These are phyloP conservation scores for Aethes cnicana DNA, from an alignment of 2,888 invertebrate species.

Conservation along the genomic window DNA sequence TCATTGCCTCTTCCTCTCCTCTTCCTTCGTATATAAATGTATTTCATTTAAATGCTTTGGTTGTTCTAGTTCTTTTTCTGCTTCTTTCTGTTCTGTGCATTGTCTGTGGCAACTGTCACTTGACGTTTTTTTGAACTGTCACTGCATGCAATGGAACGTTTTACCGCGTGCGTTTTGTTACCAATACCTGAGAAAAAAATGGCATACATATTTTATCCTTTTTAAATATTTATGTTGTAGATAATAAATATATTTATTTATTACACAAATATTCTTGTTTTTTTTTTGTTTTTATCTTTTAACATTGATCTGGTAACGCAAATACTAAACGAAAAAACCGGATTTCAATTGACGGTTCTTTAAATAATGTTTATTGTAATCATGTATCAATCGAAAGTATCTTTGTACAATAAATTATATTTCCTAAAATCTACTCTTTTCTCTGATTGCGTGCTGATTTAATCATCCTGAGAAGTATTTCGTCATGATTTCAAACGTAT, in stretches of 20 bases:
- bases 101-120: no score
- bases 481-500: constrained; percentile 41
- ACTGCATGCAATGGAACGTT: constrained; percentile 14
- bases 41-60: no score
- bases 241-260: no score
- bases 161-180: constrained; percentile 13
- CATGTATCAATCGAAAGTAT: not conserved
- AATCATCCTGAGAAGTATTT: constrained; percentile 35
- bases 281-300: not conserved
- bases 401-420: not conserved
- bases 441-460: not conserved
- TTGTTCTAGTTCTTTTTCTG: no score
- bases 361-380: not conserved
- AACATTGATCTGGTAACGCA: not conserved
- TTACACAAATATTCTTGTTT: not conserved
- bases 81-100: no score
- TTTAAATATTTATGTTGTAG: no score
- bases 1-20: no score
- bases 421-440: not conserved
- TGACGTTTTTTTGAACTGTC: not conserved
- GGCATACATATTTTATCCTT: no score
- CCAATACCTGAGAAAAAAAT: no score
- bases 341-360: constrained; percentile 15
- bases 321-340: constrained; percentile 20
- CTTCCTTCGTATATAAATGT: no score